These are phyloP conservation scores for Xiphophorus couchianus DNA, from an alignment of 2,113 vertebrate genomes.

Conservation along the genomic window DNA sequence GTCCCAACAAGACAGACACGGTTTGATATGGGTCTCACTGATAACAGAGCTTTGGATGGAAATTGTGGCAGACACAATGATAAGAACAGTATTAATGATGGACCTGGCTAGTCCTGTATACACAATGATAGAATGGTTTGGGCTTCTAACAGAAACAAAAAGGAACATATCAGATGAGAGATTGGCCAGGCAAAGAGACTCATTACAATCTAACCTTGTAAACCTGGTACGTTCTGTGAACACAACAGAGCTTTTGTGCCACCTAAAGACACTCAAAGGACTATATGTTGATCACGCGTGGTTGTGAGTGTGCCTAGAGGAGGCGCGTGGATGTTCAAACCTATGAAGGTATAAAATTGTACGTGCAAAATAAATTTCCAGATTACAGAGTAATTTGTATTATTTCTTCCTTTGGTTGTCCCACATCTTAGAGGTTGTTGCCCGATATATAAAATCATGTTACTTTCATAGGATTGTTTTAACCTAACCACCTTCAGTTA, in stretches of 20 bases:
- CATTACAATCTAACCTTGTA: slow-evolving; percentile 75
- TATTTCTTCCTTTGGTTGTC: background rate
- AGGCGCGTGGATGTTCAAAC: slow-evolving; percentile 1
- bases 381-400: background rate
- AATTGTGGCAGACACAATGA: slow-evolving; percentile 62
- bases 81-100: slow-evolving; percentile 75
- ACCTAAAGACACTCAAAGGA: slow-evolving; percentile 49
- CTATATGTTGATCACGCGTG: slow-evolving; percentile 48
- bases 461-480: no score
- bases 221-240: slow-evolving; percentile 51
- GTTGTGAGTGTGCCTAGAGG: slow-evolving; percentile 9
- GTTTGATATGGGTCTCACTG: slow-evolving; percentile 71
- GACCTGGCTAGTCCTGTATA: slow-evolving; percentile 66
- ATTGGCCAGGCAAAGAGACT: slow-evolving; percentile 50
- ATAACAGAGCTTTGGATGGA: slow-evolving; percentile 73
- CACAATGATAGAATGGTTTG: slow-evolving; percentile 69
- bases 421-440: background rate
- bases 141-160: slow-evolving; percentile 59
- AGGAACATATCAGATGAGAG: slow-evolving; percentile 68
- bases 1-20: slow-evolving; percentile 70
- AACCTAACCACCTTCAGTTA: no score
- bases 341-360: slow-evolving; percentile 17
- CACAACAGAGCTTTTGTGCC: slow-evolving; percentile 57
- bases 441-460: background rate
- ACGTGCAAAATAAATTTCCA: background rate